Conservation (phyloP, 2,797 vertebrate species). For the Halcyon leucocephala region DNA sequence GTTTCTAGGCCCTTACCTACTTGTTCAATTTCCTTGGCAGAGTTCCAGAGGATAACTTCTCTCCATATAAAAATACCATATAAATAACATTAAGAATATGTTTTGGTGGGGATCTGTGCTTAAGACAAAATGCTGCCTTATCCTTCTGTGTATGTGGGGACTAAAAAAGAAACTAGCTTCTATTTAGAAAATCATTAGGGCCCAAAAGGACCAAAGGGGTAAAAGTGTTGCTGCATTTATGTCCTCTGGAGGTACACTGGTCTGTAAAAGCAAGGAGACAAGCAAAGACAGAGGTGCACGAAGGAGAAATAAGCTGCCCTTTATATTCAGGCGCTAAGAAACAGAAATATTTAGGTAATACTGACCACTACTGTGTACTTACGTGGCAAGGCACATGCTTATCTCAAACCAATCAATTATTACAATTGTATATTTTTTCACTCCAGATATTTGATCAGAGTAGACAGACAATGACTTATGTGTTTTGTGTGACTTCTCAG, state of each 20-base stretch:
- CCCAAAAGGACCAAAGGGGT: background rate
- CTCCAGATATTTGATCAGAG: background rate
- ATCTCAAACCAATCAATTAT: background rate
- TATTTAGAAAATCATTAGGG: background rate
- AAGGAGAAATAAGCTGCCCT: background rate
- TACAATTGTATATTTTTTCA: background rate
- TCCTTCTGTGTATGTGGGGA: background rate
- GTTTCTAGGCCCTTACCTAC: background rate
- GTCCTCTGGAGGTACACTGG: rapidly evolving
- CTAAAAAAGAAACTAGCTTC: background rate
- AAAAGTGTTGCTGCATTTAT: background rate
- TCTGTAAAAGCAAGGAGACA: background rate
- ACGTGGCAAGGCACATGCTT: background rate
- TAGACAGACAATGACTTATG: background rate
- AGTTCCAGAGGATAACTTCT: background rate
- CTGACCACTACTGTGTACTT: background rate
- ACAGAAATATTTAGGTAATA: background rate
- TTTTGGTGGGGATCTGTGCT: background rate
- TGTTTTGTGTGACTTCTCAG: background rate
- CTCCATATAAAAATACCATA: background rate
- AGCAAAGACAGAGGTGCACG: background rate
- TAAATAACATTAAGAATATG: background rate
- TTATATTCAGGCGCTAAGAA: background rate
- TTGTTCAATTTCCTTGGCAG: background rate
- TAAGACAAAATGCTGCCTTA: background rate